These are phyloP conservation scores for Cariama cristata DNA, from an alignment of 2,113 vertebrate genomes.

Conservation along the genomic window DNA sequence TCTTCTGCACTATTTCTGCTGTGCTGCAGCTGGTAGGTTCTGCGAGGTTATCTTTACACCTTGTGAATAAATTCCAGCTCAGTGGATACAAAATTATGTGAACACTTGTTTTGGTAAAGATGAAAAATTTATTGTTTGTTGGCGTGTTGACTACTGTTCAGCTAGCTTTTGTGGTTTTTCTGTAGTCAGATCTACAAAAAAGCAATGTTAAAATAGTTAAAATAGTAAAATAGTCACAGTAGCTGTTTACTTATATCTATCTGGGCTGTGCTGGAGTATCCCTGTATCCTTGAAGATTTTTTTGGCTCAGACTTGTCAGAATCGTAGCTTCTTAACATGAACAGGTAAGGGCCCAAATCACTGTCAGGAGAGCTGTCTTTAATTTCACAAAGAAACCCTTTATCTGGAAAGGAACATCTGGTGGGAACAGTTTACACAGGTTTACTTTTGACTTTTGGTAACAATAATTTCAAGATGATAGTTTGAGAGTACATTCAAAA, in stretches of 20 bases:
- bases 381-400: not conserved
- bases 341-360: not conserved
- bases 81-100: not conserved
- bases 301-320: not conserved
- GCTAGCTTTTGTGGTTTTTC: not conserved
- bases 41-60: not conserved
- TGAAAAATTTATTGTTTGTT: not conserved
- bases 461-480: not conserved
- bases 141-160: not conserved
- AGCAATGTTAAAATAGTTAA: not conserved
- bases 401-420: not conserved
- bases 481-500: not conserved
- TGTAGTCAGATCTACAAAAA: not conserved
- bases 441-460: not conserved
- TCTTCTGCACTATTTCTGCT: not conserved
- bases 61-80: not conserved
- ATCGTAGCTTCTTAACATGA: not conserved
- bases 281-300: not conserved
- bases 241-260: not conserved
- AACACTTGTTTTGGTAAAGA: not conserved
- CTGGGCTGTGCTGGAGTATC: not conserved
- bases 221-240: not conserved
- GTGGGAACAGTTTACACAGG: not conserved
- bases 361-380: not conserved
- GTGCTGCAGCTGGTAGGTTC: not conserved